Evolutionary conservation across 2,888 invertebrate species (phyloP), one percentile per base, ranked within the genome.

Genomic region (Meiosimyza platycephala): DNA sequence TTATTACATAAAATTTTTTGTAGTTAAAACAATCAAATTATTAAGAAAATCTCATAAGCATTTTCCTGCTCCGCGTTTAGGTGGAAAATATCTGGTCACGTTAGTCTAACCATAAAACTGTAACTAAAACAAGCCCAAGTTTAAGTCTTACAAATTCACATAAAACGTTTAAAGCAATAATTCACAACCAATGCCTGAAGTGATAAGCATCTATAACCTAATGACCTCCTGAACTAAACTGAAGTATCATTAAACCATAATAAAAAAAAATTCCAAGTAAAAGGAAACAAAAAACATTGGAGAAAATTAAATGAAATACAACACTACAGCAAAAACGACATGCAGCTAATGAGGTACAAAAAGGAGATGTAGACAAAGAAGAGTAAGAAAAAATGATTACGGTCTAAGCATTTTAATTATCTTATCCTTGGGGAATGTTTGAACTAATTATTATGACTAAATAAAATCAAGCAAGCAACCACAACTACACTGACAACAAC

Each of bases 321-420:
- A 22, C 57, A 57, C 5, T 15, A 57, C 6, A 18, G 11, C 22
- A 22, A 22, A 57, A 40, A 62, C 54, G 16, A 33, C 48, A 48
- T 6, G 12, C 47, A 48, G 64, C 59, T 69, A 73, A 69, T 69
- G 52, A 68, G 72, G 13, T 73, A 57, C 64, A 69, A 59, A 57
- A 28, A 15, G 47, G 40, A 40, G 40, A 40, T 5, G 40, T 9
- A 40, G 40, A 40, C 40, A 40, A 47, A 47, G 40, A 40, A 40
- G 9, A 40, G 12, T 0, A 48, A 16, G 7, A 48, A 65, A 62
- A 51, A 73, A 69, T 40, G 48, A 73, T 22, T 55, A 70, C 15
- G 48, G 63, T 64, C 63, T 57, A 69, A 73, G 63, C 59, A 73
- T 69, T 73, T 59, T 69, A 73, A 69, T 73, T 73, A 64, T 63